Evolutionary conservation across 2,888 invertebrate genomes (phyloP), one percentile per base, ranked within the genome.

Genomic region (Steromphala cineraria): DNA sequence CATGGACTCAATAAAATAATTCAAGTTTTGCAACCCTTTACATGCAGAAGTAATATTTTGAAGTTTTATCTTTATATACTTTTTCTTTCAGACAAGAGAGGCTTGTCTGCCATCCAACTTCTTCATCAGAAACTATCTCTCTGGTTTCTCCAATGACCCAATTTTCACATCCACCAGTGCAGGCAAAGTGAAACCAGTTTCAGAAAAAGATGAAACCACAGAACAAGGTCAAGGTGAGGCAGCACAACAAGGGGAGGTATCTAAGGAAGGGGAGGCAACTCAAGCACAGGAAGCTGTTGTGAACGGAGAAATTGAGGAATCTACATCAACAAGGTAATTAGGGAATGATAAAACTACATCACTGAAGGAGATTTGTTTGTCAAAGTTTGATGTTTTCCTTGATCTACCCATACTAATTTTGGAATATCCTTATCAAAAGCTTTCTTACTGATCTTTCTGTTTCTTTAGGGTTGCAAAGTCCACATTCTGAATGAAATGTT

Each of bases 111-210:
- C 98, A 24, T 98, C 98, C 0, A 95, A 96, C 86, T 96, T 96
- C 93, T 98, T 97, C 90, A 96, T 98, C 53, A 96, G 96, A 91
- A 96, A 96, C 10, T 98, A 98, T 92, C 96, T 98, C 92, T 95
- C 96, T 82, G 97, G 98, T 15, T 98, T 98, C 93, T 95, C 96
- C 80, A 96, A 96, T 89, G 98, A 98, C 94, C 98, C 98, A 2
- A 95, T 98, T 82, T 94, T 95, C 21, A 92, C 90, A 75, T 82
- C 84, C 24, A 82, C 86, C 24, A 92, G 67, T n/a, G 77, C 24
- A 17, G 40, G 77, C 15, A 36, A 79, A 24, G 40, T n/a, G 0
- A 21, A 74, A n/a, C 53, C 67, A 4, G 36, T 77, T 4, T 21
- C 71, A 19, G 52, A 21, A n/a, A n/a, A n/a, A 62, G 2, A 67